A percentile compares a stretch with the other conserved stretches of the same genome.
Evolutionary conservation across 2,113 vertebrate genomes (phyloP).

Genomic region (Aspiorhynchus laticeps): DNA sequence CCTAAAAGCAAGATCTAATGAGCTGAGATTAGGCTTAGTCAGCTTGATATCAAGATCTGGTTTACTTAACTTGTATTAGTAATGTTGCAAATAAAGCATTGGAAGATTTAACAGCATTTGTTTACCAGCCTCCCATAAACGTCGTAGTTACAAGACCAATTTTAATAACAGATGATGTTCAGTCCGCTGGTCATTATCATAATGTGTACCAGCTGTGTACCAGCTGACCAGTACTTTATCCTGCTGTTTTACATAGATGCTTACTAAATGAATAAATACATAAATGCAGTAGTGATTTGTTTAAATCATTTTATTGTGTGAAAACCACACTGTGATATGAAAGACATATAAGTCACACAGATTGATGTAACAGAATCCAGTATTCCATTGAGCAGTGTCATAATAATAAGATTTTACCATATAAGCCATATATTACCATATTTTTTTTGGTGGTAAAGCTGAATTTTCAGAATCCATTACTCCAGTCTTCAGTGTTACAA

Average conservation of each 20-base stretch:
- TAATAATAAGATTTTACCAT: neutral
- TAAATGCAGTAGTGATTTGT: neutral
- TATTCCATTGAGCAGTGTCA: neutral
- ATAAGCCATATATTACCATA: too few relatives aligned
- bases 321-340: neutral
- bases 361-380: neutral
- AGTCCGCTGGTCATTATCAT: neutral
- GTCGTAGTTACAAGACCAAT: neutral
- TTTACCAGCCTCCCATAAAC: neutral
- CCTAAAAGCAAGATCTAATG: slow-evolving; percentile 4
- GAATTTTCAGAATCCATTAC: neutral
- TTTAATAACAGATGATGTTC: neutral
- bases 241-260: neutral
- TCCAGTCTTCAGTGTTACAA: neutral
- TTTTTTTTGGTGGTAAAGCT: neutral
- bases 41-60: slow-evolving; percentile 20
- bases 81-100: neutral
- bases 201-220: too few relatives aligned
- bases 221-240: neutral
- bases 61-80: neutral
- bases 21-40: neutral
- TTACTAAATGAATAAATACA: neutral
- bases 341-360: neutral
- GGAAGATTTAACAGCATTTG: neutral
- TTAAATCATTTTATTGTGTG: neutral